These are phyloP conservation scores for Lamellibrachia luymesi DNA, from an alignment of 1,140 invertebrate species.

Conservation along the genomic window DNA sequence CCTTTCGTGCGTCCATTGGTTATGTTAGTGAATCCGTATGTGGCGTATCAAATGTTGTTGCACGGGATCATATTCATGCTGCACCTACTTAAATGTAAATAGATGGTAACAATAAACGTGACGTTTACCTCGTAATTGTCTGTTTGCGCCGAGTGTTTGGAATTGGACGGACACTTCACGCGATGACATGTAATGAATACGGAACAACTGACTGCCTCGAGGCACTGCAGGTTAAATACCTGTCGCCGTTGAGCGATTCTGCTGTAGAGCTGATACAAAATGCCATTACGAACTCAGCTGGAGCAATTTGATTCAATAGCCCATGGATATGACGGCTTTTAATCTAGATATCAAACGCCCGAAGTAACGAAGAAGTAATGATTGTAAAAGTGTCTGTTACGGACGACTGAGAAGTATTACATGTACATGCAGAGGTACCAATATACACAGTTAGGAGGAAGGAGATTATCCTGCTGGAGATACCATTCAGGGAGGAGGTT, in stretches of 20 bases:
- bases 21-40: background rate
- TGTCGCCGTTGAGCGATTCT: no score
- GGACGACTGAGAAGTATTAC: background rate
- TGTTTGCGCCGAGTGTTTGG: no score
- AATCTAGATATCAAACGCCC: background rate
- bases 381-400: background rate
- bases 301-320: background rate
- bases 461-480: no score
- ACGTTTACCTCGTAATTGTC: background rate
- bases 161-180: no score
- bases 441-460: no score
- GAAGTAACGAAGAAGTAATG: background rate
- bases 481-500: no score
- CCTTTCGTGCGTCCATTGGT: background rate
- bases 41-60: background rate
- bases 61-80: background rate
- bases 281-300: background rate
- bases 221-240: background rate
- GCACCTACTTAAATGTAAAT: no score
- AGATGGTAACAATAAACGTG: background rate
- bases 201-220: background rate
- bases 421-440: background rate
- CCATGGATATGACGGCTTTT: background rate
- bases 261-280: background rate
- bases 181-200: background rate